These are phyloP conservation scores for Drosophila falleni DNA, from an alignment of 2,888 invertebrate species.

Conservation along the genomic window DNA sequence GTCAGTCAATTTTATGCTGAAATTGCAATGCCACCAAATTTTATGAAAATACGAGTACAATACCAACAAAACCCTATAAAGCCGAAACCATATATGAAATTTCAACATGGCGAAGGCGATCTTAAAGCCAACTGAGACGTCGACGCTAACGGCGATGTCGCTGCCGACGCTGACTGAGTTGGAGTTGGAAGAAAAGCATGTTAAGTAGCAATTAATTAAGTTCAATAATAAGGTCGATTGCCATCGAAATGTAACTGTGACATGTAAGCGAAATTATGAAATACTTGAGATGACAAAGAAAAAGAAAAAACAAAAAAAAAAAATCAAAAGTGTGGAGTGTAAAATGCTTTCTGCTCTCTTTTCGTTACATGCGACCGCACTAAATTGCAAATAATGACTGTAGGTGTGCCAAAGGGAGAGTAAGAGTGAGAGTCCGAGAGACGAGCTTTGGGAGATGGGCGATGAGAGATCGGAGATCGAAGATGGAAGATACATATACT, in stretches of 20 bases:
- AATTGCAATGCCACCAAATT: constrained; percentile 61
- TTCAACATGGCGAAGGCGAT: constrained; percentile 55
- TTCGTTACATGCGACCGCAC: constrained; percentile 29
- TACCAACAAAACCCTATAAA: constrained; percentile 40
- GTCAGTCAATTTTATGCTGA: constrained; percentile 74
- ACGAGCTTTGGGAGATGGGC: constrained; percentile 6
- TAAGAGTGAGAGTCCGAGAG: constrained; percentile 5
- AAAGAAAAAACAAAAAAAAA: constrained; percentile 7
- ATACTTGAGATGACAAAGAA: constrained; percentile 42
- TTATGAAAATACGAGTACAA: constrained; percentile 42
- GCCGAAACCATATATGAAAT: constrained; percentile 43
- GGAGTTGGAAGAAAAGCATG: constrained; percentile 32
- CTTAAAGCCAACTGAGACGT: constrained; percentile 13
- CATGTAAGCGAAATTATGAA: constrained; percentile 61
- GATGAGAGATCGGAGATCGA: constrained; percentile 4
- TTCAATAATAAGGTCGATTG: constrained; percentile 52
- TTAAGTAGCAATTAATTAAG: constrained; percentile 70
- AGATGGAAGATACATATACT: constrained; percentile 28
- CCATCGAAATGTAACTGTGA: constrained; percentile 33
- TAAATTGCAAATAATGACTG: constrained; percentile 70
- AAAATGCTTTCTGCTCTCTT: constrained; percentile 42
- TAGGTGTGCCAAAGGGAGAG: constrained; percentile 34
- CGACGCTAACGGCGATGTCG: constrained; percentile 3
- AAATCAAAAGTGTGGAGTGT: constrained; percentile 1
- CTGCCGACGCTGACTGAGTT: neutral